These are phyloP conservation scores for Menidia menidia DNA, from an alignment of 2,797 vertebrate species.

Conservation along the genomic window DNA sequence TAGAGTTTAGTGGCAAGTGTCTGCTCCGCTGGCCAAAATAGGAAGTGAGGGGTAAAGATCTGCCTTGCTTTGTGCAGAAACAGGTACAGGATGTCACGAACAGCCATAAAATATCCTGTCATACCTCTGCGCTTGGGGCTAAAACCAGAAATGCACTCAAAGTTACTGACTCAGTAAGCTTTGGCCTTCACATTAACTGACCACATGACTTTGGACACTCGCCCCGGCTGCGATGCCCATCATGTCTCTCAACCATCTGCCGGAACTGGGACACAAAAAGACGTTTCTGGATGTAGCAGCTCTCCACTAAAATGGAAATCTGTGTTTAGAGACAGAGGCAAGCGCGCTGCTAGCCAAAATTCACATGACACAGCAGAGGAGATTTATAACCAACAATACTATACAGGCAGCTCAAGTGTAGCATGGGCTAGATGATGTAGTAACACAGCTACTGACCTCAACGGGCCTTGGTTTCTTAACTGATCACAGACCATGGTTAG, in stretches of 20 bases:
- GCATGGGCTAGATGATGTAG: slow-evolving; percentile 58
- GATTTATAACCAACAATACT: slow-evolving; percentile 77
- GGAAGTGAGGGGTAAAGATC: slow-evolving; percentile 40
- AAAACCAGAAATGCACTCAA: slow-evolving; percentile 43
- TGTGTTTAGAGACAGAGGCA: slow-evolving; percentile 75
- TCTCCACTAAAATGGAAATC: slow-evolving; percentile 70
- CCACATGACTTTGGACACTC: slow-evolving; percentile 61
- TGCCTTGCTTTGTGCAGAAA: slow-evolving; percentile 24
- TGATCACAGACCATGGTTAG: slow-evolving; percentile 45
- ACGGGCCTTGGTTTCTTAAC: slow-evolving; percentile 49
- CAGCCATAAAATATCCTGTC: slow-evolving; percentile 19
- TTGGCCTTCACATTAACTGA: slow-evolving; percentile 64
- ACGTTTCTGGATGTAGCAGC: slow-evolving; percentile 75
- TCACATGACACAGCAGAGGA: slow-evolving; percentile 77
- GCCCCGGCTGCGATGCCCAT: slow-evolving; percentile 47
- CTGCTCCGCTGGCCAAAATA: slow-evolving; percentile 77
- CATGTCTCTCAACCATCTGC: slow-evolving; percentile 61
- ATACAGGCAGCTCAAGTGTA: slow-evolving; percentile 46
- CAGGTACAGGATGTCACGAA: slow-evolving; percentile 57
- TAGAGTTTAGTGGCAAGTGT: slow-evolving; percentile 88
- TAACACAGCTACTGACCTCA: slow-evolving; percentile 69
- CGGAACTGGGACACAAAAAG: slow-evolving; percentile 66
- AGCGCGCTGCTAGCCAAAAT: slow-evolving; percentile 71
- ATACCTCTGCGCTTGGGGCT: slow-evolving; percentile 14
- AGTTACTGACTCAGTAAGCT: slow-evolving; percentile 49